Evolutionary conservation across 30 jellyfish, hydroid and myxozoan genomes (phyloP).

Genomic region (Aurelia aurita): DNA sequence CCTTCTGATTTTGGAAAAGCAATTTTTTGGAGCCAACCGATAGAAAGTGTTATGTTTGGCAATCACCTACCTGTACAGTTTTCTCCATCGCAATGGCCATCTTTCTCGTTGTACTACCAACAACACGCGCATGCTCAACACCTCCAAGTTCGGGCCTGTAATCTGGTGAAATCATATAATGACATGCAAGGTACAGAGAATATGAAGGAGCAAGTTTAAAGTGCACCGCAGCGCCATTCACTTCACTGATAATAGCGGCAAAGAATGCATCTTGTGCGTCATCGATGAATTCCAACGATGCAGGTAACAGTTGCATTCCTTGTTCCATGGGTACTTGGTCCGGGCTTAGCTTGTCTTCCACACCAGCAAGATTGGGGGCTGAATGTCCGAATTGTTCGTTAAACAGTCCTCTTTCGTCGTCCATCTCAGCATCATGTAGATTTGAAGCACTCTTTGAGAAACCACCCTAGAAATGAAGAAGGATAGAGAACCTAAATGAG

Average conservation of each 20-base stretch:
- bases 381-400: slow-evolving; percentile 60
- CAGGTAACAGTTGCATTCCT: slow-evolving; percentile 86
- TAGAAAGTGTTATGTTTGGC: too few relatives aligned
- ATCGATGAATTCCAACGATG: slow-evolving; percentile 86
- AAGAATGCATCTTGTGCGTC: slow-evolving; percentile 97
- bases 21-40: too few relatives aligned
- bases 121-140: slow-evolving; percentile 77
- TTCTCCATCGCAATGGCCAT: slow-evolving; percentile 88
- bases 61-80: slow-evolving; percentile 86
- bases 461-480: slow-evolving; percentile 37
- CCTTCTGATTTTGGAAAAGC: too few relatives aligned
- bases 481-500: not conserved
- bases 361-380: slow-evolving; percentile 65
- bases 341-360: slow-evolving; percentile 11
- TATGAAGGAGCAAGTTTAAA: slow-evolving; percentile 99
- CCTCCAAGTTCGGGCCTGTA: slow-evolving; percentile 90
- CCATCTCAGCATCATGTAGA: slow-evolving; percentile 42
- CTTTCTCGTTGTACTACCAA: slow-evolving; percentile 72
- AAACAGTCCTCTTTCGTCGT: slow-evolving; percentile 14
- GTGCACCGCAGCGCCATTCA: slow-evolving; percentile 97
- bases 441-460: slow-evolving; percentile 45
- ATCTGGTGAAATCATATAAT: slow-evolving; percentile 79
- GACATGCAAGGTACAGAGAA: slow-evolving; percentile 95
- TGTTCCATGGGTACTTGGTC: slow-evolving; percentile 20
- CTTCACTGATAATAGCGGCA: slow-evolving; percentile 97